Percentiles rank a stretch among this genome's conserved stretches.
Conservation (phyloP, 2,113 vertebrate genomes). For the Crotalus tigris region DNA sequence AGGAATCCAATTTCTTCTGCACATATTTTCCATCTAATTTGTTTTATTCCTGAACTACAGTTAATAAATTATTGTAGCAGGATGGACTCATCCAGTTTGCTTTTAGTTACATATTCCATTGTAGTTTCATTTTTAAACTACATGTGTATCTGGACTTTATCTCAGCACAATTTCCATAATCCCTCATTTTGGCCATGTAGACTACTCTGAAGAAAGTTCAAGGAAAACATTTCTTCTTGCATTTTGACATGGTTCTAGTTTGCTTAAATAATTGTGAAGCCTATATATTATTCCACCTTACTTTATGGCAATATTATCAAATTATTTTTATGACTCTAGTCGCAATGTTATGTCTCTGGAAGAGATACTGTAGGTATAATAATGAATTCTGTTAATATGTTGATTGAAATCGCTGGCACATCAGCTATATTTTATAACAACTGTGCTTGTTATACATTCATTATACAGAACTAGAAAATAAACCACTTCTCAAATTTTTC, state of each 20-base stretch:
- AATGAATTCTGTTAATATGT: neutral
- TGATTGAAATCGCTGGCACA: neutral
- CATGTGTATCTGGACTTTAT: neutral
- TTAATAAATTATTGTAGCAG: neutral
- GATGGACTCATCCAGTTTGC: neutral
- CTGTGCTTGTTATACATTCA: neutral
- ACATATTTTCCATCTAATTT: neutral
- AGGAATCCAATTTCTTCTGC: neutral
- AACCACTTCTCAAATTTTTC: neutral
- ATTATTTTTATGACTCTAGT: neutral
- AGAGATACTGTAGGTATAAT: neutral
- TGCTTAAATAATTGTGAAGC: neutral
- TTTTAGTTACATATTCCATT: neutral
- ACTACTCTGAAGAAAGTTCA: neutral
- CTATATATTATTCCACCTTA: neutral
- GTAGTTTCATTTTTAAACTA: neutral
- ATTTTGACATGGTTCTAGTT: neutral
- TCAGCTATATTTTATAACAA: neutral
- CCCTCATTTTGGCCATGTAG: neutral
- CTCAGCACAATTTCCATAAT: neutral
- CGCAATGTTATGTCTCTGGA: neutral
- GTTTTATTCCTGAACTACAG: neutral
- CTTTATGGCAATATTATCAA: neutral
- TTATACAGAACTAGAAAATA: neutral
- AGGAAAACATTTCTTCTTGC: neutral